These are phyloP conservation scores for Ophthalmolycus amberensis DNA, from an alignment of 2,113 vertebrate genomes.

Conservation along the genomic window DNA sequence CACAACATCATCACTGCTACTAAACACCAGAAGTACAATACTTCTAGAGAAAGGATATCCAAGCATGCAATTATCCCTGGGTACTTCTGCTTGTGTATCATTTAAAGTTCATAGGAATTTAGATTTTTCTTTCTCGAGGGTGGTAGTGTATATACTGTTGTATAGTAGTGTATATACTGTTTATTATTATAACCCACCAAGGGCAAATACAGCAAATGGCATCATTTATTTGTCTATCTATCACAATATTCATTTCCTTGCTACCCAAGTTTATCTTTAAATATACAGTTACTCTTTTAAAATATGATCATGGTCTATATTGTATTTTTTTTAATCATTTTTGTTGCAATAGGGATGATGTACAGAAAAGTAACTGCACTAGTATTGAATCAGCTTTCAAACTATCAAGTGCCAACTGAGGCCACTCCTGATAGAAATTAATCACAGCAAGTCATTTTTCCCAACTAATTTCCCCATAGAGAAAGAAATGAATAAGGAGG, in stretches of 20 bases:
- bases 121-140: background rate
- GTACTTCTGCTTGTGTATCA: background rate
- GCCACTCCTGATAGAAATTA: conserved; percentile 57
- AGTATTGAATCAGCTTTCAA: conserved; percentile 60
- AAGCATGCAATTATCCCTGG: background rate
- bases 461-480: conserved; percentile 76
- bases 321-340: conserved; percentile 14
- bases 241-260: background rate
- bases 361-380: conserved; percentile 33
- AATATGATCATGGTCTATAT: background rate
- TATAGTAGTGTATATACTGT: background rate
- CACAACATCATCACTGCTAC: background rate
- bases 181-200: background rate
- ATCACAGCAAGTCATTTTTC: conserved; percentile 74
- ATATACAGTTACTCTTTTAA: background rate
- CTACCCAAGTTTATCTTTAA: background rate
- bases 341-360: conserved; percentile 19
- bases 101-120: background rate
- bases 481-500: conserved; percentile 73
- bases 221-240: background rate
- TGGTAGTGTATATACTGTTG: background rate
- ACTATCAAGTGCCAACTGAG: conserved; percentile 51
- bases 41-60: background rate
- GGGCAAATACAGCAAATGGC: background rate
- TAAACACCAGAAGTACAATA: background rate